Percentiles rank a stretch among this genome's conserved stretches.
Conservation (phyloP, 2,797 vertebrate genomes). For the Hybognathus amarus region DNA sequence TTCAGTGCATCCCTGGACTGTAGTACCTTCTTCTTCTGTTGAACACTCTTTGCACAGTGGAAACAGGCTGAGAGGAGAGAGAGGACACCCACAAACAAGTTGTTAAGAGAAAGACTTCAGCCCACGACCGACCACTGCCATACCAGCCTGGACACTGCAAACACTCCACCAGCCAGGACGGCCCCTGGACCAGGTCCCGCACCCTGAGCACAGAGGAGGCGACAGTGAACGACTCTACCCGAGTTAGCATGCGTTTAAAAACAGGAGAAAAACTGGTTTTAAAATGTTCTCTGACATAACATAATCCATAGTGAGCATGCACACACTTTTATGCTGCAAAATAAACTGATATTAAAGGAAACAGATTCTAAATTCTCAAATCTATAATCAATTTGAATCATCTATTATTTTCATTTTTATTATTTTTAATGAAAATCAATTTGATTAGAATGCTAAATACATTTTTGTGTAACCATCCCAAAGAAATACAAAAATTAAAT, state of each 20-base stretch:
- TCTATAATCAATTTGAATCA: not conserved
- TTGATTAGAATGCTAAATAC: not conserved
- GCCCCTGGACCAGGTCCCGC: slow-evolving; percentile 88
- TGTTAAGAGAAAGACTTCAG: slow-evolving; percentile 98
- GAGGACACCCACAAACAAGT: slow-evolving; percentile 92
- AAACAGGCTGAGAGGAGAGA: slow-evolving; percentile 86
- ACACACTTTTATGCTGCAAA: not conserved
- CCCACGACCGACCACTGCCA: slow-evolving; percentile 97
- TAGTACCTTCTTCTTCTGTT: slow-evolving; percentile 89
- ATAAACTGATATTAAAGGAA: not conserved
- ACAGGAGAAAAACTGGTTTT: not conserved
- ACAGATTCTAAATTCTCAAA: not conserved
- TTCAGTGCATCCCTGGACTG: not conserved
- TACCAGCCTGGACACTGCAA: slow-evolving; percentile 91
- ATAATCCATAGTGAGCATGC: not conserved
- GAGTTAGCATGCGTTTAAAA: not conserved
- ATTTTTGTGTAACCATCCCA: not conserved
- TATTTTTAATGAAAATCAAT: not conserved
- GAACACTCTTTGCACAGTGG: slow-evolving; percentile 79
- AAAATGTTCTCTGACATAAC: not conserved
- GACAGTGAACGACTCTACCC: not conserved
- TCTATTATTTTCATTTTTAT: not conserved
- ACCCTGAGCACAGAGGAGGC: slow-evolving; percentile 82
- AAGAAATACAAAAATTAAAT: not conserved
- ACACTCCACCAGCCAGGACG: slow-evolving; percentile 90